A percentile compares a stretch with the other conserved stretches of the same genome.
These are phyloP conservation scores for Forficula auricularia DNA, from an alignment of 1,140 invertebrate genomes.

Conservation along the genomic window DNA sequence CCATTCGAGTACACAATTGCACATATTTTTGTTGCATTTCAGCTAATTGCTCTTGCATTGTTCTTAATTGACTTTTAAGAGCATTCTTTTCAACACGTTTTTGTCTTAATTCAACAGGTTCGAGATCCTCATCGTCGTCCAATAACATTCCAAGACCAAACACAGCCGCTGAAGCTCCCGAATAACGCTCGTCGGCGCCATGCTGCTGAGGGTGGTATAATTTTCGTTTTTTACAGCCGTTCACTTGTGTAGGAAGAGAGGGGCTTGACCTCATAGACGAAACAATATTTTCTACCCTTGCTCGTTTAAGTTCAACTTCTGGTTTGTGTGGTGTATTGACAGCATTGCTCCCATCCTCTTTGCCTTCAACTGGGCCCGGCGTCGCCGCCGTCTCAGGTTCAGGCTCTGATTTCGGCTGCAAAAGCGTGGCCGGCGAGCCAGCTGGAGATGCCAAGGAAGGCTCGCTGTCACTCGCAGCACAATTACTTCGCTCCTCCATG, in stretches of 20 bases:
- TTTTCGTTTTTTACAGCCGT: conserved; percentile 89
- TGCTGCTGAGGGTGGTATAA: conserved; percentile 93
- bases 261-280: conserved; percentile 77
- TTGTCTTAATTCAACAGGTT: conserved; percentile 52
- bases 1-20: conserved; percentile 67
- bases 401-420: conserved; percentile 24
- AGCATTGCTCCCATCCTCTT: not conserved
- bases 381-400: not conserved
- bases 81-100: conserved; percentile 69
- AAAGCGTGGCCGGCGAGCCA: conserved; percentile 14
- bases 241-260: conserved; percentile 49
- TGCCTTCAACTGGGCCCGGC: not conserved
- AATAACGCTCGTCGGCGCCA: conserved; percentile 46
- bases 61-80: conserved; percentile 64
- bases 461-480: conserved; percentile 42
- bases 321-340: conserved; percentile 15
- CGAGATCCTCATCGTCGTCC: conserved; percentile 54
- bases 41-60: conserved; percentile 73
- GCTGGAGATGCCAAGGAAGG: conserved; percentile 45
- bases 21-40: conserved; percentile 82
- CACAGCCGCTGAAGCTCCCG: conserved; percentile 13
- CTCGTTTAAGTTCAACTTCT: conserved; percentile 61
- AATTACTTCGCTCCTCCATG: conserved; percentile 26
- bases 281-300: conserved; percentile 85
- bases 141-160: conserved; percentile 26